A percentile compares a stretch with the other conserved stretches of the same genome.
Evolutionary conservation across 2,797 vertebrate species (phyloP).

Genomic region (Enteromius trimaculatus): DNA sequence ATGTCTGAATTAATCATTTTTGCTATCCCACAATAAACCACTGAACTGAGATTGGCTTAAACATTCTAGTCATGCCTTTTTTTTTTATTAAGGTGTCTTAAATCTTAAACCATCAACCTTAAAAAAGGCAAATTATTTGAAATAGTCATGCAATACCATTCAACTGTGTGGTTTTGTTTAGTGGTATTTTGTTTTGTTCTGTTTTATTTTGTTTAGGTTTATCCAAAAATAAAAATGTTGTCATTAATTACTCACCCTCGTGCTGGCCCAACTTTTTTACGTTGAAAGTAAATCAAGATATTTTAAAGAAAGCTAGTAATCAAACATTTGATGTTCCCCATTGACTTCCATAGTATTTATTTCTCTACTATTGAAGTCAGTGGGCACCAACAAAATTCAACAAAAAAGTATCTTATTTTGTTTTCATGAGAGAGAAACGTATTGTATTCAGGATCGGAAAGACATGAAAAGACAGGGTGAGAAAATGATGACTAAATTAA

Average conservation of each 20-base stretch:
- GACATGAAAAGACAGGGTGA: neutral
- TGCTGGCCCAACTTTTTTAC: neutral
- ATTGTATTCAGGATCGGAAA: neutral
- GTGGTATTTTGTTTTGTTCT: neutral
- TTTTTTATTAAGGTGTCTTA: neutral
- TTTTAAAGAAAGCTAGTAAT: neutral
- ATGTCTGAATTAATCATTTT: conserved; percentile 84
- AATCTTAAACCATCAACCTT: neutral
- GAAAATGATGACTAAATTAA: neutral
- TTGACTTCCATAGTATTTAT: neutral
- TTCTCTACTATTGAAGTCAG: neutral
- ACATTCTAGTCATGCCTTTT: conserved; percentile 60
- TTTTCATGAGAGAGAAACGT: too few species aligned
- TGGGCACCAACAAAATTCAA: neutral
- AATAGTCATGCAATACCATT: neutral
- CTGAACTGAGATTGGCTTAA: conserved; percentile 66
- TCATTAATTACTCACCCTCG: neutral
- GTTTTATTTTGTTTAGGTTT: too few species aligned
- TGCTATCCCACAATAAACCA: conserved; percentile 73
- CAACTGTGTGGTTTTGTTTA: neutral
- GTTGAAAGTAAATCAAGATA: neutral
- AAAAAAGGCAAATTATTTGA: neutral
- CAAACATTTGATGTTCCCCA: neutral
- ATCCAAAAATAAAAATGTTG: neutral
- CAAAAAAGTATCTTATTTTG: too few species aligned